Conservation (phyloP, 2,797 vertebrate species). For the Heliangelus exortis region DNA sequence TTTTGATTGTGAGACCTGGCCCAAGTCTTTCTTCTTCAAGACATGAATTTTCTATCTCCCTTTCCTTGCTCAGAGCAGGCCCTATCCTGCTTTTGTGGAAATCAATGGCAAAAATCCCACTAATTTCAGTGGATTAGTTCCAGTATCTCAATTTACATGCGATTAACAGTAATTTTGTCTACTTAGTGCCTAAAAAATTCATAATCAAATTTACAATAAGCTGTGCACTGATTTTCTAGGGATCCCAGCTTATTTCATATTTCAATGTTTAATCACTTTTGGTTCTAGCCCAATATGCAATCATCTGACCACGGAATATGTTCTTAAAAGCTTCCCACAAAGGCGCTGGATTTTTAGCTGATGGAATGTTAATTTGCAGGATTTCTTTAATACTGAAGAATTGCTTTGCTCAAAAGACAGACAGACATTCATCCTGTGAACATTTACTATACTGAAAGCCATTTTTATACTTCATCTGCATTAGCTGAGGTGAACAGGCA, state of each 20-base stretch:
- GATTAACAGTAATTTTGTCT: constrained; percentile 67
- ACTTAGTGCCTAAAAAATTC: constrained; percentile 62
- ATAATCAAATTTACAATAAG: constrained; percentile 71
- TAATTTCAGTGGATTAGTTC: constrained; percentile 69
- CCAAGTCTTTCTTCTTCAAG: constrained; percentile 41
- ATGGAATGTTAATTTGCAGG: constrained; percentile 60
- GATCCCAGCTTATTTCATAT: constrained; percentile 58
- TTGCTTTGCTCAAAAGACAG: constrained; percentile 17
- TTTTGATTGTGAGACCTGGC: constrained; percentile 39
- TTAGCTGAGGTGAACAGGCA: background rate
- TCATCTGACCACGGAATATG: constrained; percentile 48
- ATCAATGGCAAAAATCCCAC: constrained; percentile 60
- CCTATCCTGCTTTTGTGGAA: constrained; percentile 26
- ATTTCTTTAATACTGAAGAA: constrained; percentile 62
- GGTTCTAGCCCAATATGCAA: constrained; percentile 53
- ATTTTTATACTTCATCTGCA: background rate
- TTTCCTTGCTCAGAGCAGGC: background rate
- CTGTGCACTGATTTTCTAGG: constrained; percentile 46
- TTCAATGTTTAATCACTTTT: constrained; percentile 56
- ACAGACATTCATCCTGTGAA: constrained; percentile 28
- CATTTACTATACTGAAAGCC: constrained; percentile 33
- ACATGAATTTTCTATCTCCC: constrained; percentile 26
- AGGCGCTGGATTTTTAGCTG: constrained; percentile 52
- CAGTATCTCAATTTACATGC: constrained; percentile 68
- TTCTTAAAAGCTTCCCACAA: constrained; percentile 54